phyloP scores from a whole-genome alignment of 2,113 vertebrate genomes.

The Alectura lathami region DNA sequence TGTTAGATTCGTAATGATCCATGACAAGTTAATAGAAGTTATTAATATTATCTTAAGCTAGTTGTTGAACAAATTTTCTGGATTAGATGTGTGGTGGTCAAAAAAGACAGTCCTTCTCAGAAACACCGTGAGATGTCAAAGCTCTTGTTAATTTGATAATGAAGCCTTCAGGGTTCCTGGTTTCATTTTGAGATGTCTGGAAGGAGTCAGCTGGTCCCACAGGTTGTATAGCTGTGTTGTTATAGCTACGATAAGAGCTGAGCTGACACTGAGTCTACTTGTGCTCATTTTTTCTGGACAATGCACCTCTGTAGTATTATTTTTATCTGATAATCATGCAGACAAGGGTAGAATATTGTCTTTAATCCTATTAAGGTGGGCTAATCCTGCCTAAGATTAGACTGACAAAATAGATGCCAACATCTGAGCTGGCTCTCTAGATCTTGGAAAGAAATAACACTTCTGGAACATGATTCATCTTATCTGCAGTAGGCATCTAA shows the following conservation, averaged over 20 bases:
- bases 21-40: not conserved
- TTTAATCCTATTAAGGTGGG: not conserved
- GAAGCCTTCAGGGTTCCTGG: not conserved
- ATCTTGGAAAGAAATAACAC: not conserved
- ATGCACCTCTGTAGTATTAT: not conserved
- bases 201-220: not conserved
- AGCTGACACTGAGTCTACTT: not conserved
- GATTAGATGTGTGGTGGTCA: not conserved
- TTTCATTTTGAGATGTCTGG: not conserved
- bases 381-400: not conserved
- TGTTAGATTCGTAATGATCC: not conserved
- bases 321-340: not conserved
- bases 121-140: not conserved
- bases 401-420: not conserved
- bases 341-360: not conserved
- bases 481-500: not conserved
- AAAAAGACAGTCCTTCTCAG: not conserved
- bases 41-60: not conserved
- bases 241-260: not conserved
- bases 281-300: not conserved
- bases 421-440: not conserved
- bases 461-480: not conserved
- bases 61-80: not conserved
- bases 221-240: not conserved
- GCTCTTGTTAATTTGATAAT: not conserved